Base-by-base conservation (phyloP, 2,113 vertebrate species). In the Amphilophus citrinellus region DNA sequence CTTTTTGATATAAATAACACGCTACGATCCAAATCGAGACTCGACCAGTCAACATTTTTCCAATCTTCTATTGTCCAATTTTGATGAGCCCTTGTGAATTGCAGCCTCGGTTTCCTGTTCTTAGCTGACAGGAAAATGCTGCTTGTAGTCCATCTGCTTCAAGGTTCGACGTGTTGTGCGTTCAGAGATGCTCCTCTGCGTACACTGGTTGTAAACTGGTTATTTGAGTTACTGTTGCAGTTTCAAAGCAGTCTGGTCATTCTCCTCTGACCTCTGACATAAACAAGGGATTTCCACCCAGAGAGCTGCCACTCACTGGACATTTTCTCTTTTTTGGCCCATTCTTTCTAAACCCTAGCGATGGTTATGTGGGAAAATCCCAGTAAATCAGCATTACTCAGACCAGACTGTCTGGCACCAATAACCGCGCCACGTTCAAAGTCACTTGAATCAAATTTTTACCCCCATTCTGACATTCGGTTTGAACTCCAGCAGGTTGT, bases 311-410 rank as follows among this genome's bases (percentile, higher is more conserved):
- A 18, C 22, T 68, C 65, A 68, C 17, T 42, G 65, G 39, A 68
- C 27, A 68, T 68, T 68, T 68, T 68, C 42, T 18, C 42, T 68
- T 68, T 68, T 47, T 22, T 1, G 27, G 22, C 47, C 39, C 47
- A 68, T 7, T 68, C 8, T 47, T 42, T 68, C 5, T 68, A 68
- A 66, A 47, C 39, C 39, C 22, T 47, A 66, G 44, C 22, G 63
- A 66, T 66, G 63, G 22, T 39, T 66, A 22, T 27, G 39, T 66
- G 63, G 63, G 63, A 44, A 66, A 66, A 24, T 68, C 63, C 63
- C 42, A 68, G 65, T 42, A 68, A 7, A 47, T 47, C 63, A 10
- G 39, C 63, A 66, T 39, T 66, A 66, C 14, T 44, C 63, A 10
- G 14, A 66, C n/a, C 39, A 66, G 63, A 66, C 63, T 66, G 39